Conservation (phyloP, 2,797 vertebrate species). For the Amblyopsis hoosieri region DNA sequence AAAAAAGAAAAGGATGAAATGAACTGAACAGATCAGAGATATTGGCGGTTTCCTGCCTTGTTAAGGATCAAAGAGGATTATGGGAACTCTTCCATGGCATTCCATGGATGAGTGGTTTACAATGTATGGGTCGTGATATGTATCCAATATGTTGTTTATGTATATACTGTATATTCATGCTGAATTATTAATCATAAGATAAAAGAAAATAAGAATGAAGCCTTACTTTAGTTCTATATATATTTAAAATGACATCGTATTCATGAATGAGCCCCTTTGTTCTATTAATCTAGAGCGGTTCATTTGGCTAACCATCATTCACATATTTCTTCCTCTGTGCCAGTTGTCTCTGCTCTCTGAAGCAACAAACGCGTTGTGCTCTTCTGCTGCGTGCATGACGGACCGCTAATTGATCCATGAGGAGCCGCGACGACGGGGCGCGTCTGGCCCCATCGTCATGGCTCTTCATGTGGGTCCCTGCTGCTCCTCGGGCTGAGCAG, state of each 20-base stretch:
- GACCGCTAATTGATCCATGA: slow-evolving; percentile 54
- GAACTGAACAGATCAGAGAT: slow-evolving; percentile 36
- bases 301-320: slow-evolving; percentile 47
- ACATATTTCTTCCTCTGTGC: slow-evolving; percentile 28
- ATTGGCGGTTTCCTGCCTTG: slow-evolving; percentile 44
- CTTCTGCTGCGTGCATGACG: slow-evolving; percentile 25
- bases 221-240: too few relatives aligned
- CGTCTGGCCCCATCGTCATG: slow-evolving; percentile 42
- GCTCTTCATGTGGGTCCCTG: slow-evolving; percentile 33
- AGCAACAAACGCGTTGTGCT: slow-evolving; percentile 38
- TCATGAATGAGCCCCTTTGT: slow-evolving; percentile 55
- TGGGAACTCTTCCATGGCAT: slow-evolving; percentile 62
- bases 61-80: slow-evolving; percentile 46
- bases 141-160: slow-evolving; percentile 16
- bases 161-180: too few relatives aligned
- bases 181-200: too few relatives aligned
- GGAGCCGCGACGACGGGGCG: slow-evolving; percentile 37
- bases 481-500: slow-evolving; percentile 29
- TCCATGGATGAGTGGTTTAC: slow-evolving; percentile 47
- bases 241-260: too few relatives aligned
- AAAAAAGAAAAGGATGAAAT: slow-evolving; percentile 39
- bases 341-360: slow-evolving; percentile 66
- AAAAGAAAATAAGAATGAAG: too few relatives aligned
- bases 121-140: slow-evolving; percentile 46
- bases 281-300: slow-evolving; percentile 61